phyloP scores from a whole-genome alignment of 2,797 vertebrate genomes.

The Rhodeus uyekii region DNA sequence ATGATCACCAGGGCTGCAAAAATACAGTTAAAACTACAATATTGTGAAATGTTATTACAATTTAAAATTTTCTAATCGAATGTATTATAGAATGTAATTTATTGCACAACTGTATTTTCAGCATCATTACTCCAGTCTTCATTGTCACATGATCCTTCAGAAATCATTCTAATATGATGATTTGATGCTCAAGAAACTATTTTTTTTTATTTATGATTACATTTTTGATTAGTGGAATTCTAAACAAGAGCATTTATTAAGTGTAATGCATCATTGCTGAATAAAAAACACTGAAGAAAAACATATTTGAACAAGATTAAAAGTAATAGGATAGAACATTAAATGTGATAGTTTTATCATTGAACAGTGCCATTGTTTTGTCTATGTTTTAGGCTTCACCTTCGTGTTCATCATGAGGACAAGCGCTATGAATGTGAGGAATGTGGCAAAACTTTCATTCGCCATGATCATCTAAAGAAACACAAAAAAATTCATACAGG shows the following conservation, averaged over 20 bases:
- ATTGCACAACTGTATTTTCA: background rate
- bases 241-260: background rate
- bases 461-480: conserved; percentile 96
- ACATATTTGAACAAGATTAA: too few relatives aligned
- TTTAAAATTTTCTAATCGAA: background rate
- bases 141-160: background rate
- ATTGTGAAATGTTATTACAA: background rate
- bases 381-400: conserved; percentile 82
- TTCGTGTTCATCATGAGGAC: conserved; percentile 95
- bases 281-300: too few relatives aligned
- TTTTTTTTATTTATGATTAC: background rate
- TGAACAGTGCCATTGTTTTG: background rate
- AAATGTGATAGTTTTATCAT: too few relatives aligned
- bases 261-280: background rate
- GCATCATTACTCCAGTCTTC: background rate
- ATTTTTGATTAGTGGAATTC: background rate
- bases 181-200: background rate
- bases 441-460: conserved; percentile 97
- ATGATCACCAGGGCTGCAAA: background rate
- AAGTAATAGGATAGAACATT: background rate
- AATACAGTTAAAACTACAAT: background rate
- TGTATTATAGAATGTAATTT: background rate
- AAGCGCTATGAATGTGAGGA: conserved; percentile 96
- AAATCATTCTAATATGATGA: background rate
- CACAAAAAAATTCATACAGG: conserved; percentile 98